Conservation (phyloP, 1,140 invertebrate species). For the Aricia agestis region DNA sequence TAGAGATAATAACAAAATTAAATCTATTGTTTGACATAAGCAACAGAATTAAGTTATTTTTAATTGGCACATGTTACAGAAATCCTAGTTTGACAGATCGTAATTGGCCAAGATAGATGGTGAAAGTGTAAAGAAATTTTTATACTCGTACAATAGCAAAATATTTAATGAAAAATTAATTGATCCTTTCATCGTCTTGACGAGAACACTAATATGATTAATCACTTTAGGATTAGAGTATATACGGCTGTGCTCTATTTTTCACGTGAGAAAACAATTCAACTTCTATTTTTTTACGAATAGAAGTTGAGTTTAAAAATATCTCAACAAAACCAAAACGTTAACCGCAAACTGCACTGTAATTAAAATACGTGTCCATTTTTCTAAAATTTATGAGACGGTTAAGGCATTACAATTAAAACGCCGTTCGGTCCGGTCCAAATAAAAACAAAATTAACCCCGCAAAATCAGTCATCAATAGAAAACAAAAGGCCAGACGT, state of each 20-base stretch:
- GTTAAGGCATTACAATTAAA: constrained; percentile 7
- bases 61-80: too few relatives aligned
- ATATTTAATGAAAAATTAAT: constrained; percentile 2
- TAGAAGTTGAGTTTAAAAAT: neutral
- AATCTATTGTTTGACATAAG: neutral
- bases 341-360: neutral
- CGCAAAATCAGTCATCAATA: constrained; percentile 37
- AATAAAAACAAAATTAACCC: constrained; percentile 16
- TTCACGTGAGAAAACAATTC: neutral
- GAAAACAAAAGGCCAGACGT: constrained; percentile 61
- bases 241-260: neutral
- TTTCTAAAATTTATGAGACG: constrained; percentile 2
- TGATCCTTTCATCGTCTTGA: neutral
- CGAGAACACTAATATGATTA: neutral
- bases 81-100: too few relatives aligned
- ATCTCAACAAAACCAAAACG: neutral
- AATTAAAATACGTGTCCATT: neutral
- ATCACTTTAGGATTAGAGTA: neutral
- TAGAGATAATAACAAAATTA: too few relatives aligned
- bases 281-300: neutral
- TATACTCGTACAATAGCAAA: neutral
- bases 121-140: neutral
- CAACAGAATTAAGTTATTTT: too few relatives aligned
- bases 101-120: neutral
- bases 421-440: neutral